A percentile compares a stretch with the other conserved stretches of the same genome.
Conservation (phyloP, 2,797 vertebrate species). For the Schizothorax lantsangensis region DNA sequence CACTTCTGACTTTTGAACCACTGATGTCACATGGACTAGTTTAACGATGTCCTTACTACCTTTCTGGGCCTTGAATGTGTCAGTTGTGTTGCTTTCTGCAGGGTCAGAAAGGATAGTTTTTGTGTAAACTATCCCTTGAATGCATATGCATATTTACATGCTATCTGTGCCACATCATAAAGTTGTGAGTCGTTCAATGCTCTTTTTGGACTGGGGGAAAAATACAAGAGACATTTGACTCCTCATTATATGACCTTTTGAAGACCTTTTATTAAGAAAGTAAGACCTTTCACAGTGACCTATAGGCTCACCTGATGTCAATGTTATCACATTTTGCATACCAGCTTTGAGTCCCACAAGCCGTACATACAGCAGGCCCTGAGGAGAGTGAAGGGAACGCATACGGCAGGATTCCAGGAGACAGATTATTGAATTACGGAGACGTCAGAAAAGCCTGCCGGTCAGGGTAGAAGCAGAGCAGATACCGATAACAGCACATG, state of each 20-base stretch:
- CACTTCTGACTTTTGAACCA: background rate
- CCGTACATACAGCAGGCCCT: background rate
- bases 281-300: background rate
- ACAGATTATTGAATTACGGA: conserved; percentile 34
- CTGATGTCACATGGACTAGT: too few relatives aligned
- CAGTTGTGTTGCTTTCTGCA: background rate
- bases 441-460: conserved; percentile 26
- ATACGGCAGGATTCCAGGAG: background rate
- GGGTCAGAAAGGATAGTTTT: background rate
- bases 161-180: background rate
- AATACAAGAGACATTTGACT: background rate
- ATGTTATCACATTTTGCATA: conserved; percentile 16
- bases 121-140: background rate
- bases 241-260: background rate
- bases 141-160: conserved; percentile 8
- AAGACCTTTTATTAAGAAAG: background rate
- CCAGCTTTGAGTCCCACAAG: conserved; percentile 1
- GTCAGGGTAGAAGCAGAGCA: conserved; percentile 34
- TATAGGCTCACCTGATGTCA: conserved; percentile 4
- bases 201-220: background rate
- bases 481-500: conserved; percentile 31
- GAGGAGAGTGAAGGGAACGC: background rate
- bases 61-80: background rate
- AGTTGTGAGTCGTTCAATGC: background rate
- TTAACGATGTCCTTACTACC: too few relatives aligned